These are phyloP conservation scores for Cataglyphis cursor DNA, from an alignment of 2,888 invertebrate genomes.

Conservation along the genomic window DNA sequence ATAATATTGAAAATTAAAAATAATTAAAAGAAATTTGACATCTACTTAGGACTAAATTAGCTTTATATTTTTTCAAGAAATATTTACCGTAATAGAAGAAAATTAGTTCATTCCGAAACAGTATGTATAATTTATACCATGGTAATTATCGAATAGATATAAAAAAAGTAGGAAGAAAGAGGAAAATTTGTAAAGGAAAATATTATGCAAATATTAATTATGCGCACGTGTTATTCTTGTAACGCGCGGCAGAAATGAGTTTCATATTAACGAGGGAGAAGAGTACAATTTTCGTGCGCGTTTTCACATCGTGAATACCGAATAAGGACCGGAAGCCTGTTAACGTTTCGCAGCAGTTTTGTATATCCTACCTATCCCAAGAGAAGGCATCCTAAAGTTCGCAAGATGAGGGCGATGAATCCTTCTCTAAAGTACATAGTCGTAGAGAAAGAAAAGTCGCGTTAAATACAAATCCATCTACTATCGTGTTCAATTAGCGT, in stretches of 20 bases:
- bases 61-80: neutral
- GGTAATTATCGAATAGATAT: neutral
- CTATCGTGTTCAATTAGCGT: neutral
- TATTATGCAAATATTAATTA: constrained; percentile 38
- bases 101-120: neutral
- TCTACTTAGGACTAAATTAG: neutral
- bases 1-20: constrained; percentile 17
- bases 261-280: neutral
- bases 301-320: constrained; percentile 23
- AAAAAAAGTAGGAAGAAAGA: neutral
- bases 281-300: constrained; percentile 6
- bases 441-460: constrained; percentile 18
- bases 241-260: neutral
- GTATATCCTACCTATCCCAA: neutral
- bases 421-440: constrained; percentile 12
- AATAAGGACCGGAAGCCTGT: constrained; percentile 19
- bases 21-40: neutral
- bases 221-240: neutral
- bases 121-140: neutral
- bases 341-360: constrained; percentile 25
- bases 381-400: neutral
- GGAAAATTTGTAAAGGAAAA: neutral
- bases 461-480: constrained; percentile 5
- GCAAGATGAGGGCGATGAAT: constrained; percentile 28
- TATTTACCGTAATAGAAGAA: neutral